phyloP scores from a whole-genome alignment of 2,888 invertebrate genomes.

The Drosophila lacicola region DNA sequence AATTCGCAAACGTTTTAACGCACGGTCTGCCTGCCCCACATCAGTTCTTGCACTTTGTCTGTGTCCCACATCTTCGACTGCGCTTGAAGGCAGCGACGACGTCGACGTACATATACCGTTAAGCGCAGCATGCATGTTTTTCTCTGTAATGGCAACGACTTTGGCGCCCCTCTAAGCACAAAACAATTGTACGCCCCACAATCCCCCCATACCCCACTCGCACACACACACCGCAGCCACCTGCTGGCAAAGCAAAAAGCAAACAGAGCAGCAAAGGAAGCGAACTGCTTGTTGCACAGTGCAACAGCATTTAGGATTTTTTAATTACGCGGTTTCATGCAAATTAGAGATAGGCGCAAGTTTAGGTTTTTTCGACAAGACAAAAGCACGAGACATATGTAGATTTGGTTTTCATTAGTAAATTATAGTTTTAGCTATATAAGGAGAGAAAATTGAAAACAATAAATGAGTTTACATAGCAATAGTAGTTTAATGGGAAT shows the following conservation, averaged over 20 bases:
- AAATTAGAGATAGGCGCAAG: constrained; percentile 1
- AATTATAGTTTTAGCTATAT: too few species aligned
- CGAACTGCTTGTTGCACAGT: constrained; percentile 32
- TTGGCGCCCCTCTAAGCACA: constrained; percentile 47
- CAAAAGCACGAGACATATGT: background rate
- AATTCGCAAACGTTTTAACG: constrained; percentile 42
- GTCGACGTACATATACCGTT: constrained; percentile 43
- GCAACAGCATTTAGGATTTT: constrained; percentile 10
- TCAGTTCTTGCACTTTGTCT: constrained; percentile 45
- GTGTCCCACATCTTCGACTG: constrained; percentile 56
- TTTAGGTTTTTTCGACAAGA: too few species aligned
- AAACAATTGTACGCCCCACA: constrained; percentile 38
- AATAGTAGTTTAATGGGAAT: too few species aligned
- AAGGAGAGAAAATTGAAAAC: too few species aligned
- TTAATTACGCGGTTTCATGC: background rate
- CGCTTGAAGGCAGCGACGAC: constrained; percentile 33
- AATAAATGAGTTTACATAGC: too few species aligned
- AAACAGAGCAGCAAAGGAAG: constrained; percentile 12
- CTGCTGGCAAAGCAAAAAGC: constrained; percentile 43
- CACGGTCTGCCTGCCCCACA: constrained; percentile 22
- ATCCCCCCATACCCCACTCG: background rate
- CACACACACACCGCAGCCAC: constrained; percentile 33
- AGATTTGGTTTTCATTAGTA: too few species aligned
- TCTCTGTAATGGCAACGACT: constrained; percentile 43
- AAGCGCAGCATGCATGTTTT: constrained; percentile 60